These are phyloP conservation scores for Ecliptopera silaceata DNA, from an alignment of 2,888 invertebrate species.

Conservation along the genomic window DNA sequence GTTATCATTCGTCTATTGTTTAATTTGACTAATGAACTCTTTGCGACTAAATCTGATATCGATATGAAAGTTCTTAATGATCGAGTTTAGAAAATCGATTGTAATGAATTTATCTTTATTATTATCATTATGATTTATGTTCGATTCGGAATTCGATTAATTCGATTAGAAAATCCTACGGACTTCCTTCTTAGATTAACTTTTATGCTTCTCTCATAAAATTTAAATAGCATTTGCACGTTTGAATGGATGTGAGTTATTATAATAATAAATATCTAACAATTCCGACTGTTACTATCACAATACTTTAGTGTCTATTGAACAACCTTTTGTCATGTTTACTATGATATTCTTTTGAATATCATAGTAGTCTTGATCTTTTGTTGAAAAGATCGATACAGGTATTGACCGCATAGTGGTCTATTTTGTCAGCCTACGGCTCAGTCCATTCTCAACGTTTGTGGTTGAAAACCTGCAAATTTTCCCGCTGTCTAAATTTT, in stretches of 20 bases:
- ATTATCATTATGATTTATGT: slow-evolving; percentile 40
- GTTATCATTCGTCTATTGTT: slow-evolving; percentile 55
- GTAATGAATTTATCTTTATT: slow-evolving; percentile 54
- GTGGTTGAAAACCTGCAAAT: too few relatives aligned
- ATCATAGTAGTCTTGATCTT: too few relatives aligned
- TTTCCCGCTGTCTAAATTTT: too few relatives aligned
- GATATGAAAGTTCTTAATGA: slow-evolving; percentile 67
- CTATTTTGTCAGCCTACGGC: too few relatives aligned
- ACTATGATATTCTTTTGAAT: too few relatives aligned
- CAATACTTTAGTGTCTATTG: too few relatives aligned
- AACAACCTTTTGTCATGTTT: too few relatives aligned
- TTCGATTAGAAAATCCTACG: slow-evolving; percentile 21
- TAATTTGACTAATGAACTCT: slow-evolving; percentile 67
- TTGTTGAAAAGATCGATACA: too few relatives aligned
- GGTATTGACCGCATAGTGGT: too few relatives aligned
- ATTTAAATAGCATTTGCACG: neutral
- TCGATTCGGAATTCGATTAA: slow-evolving; percentile 24
- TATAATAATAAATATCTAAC: neutral
- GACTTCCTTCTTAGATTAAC: neutral
- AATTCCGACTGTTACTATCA: too few relatives aligned
- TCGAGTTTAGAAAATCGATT: slow-evolving; percentile 54
- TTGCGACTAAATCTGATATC: slow-evolving; percentile 45
- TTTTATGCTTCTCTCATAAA: neutral
- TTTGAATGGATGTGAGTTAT: neutral
- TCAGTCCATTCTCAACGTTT: too few relatives aligned